These are phyloP conservation scores for Oopsacas minuta DNA, from an alignment of 37 sponge, comb jelly and placozoan species.

Conservation along the genomic window DNA sequence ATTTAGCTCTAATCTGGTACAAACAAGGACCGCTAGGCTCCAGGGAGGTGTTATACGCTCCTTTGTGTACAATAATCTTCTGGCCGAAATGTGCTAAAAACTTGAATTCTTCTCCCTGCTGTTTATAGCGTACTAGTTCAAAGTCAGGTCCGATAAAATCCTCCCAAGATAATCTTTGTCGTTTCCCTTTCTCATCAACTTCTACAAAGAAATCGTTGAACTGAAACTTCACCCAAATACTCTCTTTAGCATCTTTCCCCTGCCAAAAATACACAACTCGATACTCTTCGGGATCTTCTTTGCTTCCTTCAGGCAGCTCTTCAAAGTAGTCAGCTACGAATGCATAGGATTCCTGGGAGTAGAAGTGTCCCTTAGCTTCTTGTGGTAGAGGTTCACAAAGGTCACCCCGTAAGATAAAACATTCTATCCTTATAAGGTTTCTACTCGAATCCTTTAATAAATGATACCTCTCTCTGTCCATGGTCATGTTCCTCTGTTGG, in stretches of 20 bases:
- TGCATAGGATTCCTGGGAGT: constrained; percentile 77
- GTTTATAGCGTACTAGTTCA: constrained; percentile 1
- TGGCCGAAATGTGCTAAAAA: constrained; percentile 89
- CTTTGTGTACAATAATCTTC: constrained; percentile 78
- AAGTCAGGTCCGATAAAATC: constrained; percentile 8
- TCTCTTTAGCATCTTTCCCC: constrained; percentile 54
- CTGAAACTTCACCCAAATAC: constrained; percentile 92
- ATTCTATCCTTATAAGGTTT: neutral
- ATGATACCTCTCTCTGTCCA: neutral
- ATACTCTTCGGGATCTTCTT: constrained; percentile 49
- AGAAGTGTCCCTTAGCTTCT: constrained; percentile 52
- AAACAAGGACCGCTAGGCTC: constrained; percentile 33
- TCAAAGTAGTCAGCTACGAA: constrained; percentile 69
- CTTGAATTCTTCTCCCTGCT: constrained; percentile 83
- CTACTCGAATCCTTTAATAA: neutral
- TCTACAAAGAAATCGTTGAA: constrained; percentile 60
- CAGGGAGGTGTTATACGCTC: neutral
- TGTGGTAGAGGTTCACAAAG: neutral
- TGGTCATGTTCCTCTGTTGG: constrained; percentile 14
- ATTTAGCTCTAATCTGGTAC: constrained; percentile 68
- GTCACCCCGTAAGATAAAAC: neutral
- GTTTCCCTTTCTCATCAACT: constrained; percentile 44
- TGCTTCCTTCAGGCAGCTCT: constrained; percentile 34
- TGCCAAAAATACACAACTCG: constrained; percentile 97
- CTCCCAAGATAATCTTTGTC: constrained; percentile 21